Conservation (phyloP, 2,888 invertebrate genomes). For the Cecidostiba fungosa region DNA sequence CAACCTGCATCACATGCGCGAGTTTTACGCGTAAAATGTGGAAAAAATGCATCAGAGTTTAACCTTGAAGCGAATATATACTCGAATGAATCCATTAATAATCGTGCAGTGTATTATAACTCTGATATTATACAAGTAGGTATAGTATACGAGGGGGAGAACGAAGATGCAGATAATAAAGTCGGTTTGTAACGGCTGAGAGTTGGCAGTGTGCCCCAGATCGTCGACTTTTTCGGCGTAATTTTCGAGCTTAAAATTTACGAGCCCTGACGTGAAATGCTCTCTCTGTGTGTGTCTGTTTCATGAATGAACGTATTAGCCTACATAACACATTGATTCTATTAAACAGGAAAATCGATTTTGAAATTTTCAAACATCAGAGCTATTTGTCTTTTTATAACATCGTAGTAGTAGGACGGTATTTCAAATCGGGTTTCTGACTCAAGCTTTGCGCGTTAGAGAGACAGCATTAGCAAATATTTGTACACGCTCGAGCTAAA, state of each 20-base stretch:
- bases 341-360: background rate
- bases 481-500: constrained; percentile 21
- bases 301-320: constrained; percentile 40
- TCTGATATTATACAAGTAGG: background rate
- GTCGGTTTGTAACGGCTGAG: background rate
- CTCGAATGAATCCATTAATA: constrained; percentile 43
- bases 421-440: background rate
- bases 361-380: background rate
- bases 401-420: too few species aligned
- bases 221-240: background rate
- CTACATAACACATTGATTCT: background rate
- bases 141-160: background rate
- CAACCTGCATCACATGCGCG: too few species aligned
- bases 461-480: constrained; percentile 34
- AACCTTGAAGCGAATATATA: background rate
- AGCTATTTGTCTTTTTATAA: background rate
- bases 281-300: background rate
- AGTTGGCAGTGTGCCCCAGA: constrained; percentile 36
- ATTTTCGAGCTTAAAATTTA: constrained; percentile 32
- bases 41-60: background rate
- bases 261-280: background rate
- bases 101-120: constrained; percentile 19
- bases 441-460: background rate
- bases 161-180: constrained; percentile 24
- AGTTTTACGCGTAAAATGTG: background rate